phyloP scores from a whole-genome alignment of 2,797 vertebrate species.

The Strix occidentalis region DNA sequence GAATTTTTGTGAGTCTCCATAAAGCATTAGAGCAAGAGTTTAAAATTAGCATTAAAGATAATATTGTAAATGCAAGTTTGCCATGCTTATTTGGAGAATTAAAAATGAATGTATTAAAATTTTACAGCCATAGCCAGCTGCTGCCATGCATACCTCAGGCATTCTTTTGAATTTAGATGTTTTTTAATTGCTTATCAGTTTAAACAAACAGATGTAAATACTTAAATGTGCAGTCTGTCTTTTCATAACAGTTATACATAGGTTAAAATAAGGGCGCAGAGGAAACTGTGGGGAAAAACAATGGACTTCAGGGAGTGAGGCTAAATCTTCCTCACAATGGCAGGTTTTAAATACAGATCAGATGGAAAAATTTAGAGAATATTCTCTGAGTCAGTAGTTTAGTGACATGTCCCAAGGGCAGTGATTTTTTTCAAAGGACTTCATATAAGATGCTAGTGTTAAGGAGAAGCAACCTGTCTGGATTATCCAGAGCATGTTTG shows the following conservation, averaged over 20 bases:
- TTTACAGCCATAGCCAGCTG: not conserved
- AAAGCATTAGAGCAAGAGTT: not conserved
- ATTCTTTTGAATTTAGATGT: not conserved
- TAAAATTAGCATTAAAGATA: not conserved
- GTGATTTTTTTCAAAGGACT: not conserved
- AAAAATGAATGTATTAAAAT: not conserved
- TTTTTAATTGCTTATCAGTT: not conserved
- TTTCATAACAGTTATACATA: not conserved
- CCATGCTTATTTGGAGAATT: not conserved
- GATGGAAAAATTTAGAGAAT: not conserved
- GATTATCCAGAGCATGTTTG: not conserved
- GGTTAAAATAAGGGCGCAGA: not conserved
- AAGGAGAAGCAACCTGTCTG: not conserved
- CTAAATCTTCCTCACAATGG: not conserved
- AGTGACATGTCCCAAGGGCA: not conserved
- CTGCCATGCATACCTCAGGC: not conserved
- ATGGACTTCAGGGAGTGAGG: not conserved
- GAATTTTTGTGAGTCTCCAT: not conserved
- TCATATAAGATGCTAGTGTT: not conserved
- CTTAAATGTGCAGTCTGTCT: not conserved
- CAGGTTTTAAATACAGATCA: not conserved
- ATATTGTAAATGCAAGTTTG: not conserved
- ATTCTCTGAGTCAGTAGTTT: not conserved
- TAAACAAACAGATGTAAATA: not conserved
- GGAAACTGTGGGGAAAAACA: accelerated